Conservation (phyloP, 2,888 invertebrate species). For the Eupithecia centaureata region DNA sequence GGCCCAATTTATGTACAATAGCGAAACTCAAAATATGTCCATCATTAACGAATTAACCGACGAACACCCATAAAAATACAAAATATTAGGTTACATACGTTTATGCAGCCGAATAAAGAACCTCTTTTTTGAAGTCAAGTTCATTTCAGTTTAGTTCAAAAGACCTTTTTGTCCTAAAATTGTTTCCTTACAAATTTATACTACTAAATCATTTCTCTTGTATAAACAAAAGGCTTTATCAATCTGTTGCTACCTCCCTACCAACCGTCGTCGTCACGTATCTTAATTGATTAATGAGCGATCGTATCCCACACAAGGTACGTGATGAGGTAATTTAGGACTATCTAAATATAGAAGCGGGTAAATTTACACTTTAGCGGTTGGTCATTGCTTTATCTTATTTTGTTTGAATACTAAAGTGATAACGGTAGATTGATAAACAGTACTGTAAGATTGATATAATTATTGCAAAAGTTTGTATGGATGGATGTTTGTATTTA, state of each 20-base stretch:
- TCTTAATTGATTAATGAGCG: slow-evolving; percentile 26
- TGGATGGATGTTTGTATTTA: too few species aligned
- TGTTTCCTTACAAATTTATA: not conserved
- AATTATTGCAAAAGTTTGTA: too few species aligned
- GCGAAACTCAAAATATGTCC: too few species aligned
- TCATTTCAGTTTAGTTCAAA: too few species aligned
- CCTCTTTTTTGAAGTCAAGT: too few species aligned
- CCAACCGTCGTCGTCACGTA: slow-evolving; percentile 17
- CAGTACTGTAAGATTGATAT: too few species aligned
- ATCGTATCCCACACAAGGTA: slow-evolving; percentile 6
- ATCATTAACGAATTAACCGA: too few species aligned
- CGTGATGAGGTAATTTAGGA: slow-evolving; percentile 2
- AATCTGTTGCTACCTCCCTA: not conserved
- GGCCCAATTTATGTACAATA: too few species aligned
- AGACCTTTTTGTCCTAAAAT: too few species aligned
- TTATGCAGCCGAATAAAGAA: too few species aligned
- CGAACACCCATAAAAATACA: too few species aligned
- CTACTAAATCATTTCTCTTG: not conserved
- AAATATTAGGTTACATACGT: too few species aligned
- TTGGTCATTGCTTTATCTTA: not conserved
- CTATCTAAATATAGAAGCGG: slow-evolving; percentile 1
- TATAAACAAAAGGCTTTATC: slow-evolving; percentile 5
- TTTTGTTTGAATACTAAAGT: not conserved
- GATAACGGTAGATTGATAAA: not conserved
- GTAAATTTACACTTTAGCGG: not conserved